Conservation (phyloP, 2,888 invertebrate genomes). For the Cheilosia scutellata region DNA sequence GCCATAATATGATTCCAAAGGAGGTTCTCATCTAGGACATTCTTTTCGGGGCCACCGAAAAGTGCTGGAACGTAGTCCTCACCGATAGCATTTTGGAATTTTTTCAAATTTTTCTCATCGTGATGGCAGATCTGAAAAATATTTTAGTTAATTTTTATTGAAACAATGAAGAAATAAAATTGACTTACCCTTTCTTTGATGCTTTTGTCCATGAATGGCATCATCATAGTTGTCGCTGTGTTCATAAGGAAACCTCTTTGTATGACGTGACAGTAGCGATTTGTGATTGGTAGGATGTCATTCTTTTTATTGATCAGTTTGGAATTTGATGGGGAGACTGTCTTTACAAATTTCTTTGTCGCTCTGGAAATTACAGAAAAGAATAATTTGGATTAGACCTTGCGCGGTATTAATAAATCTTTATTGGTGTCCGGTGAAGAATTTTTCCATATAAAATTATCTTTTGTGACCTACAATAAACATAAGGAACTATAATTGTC, state of each 20-base stretch:
- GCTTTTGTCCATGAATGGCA: constrained; percentile 82
- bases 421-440: too few relatives aligned
- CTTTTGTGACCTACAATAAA: too few relatives aligned
- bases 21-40: constrained; percentile 80
- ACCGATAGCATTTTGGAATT: constrained; percentile 81
- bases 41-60: constrained; percentile 81
- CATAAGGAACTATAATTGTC: too few relatives aligned
- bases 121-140: constrained; percentile 80
- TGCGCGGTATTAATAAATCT: too few relatives aligned
- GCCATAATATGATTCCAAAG: constrained; percentile 80
- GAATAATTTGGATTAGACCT: too few relatives aligned
- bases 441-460: too few relatives aligned
- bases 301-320: constrained; percentile 81
- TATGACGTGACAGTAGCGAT: constrained; percentile 81
- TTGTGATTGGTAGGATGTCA: constrained; percentile 80
- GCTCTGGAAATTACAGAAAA: constrained; percentile 75
- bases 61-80: constrained; percentile 80
- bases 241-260: constrained; percentile 81
- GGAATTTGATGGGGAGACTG: constrained; percentile 79
- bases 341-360: constrained; percentile 80
- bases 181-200: constrained; percentile 80
- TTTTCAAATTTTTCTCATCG: constrained; percentile 80
- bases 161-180: neutral
- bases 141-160: neutral
- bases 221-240: constrained; percentile 79